Base-by-base conservation (phyloP, 2,888 invertebrate species). In the Drosophila mimetica region DNA sequence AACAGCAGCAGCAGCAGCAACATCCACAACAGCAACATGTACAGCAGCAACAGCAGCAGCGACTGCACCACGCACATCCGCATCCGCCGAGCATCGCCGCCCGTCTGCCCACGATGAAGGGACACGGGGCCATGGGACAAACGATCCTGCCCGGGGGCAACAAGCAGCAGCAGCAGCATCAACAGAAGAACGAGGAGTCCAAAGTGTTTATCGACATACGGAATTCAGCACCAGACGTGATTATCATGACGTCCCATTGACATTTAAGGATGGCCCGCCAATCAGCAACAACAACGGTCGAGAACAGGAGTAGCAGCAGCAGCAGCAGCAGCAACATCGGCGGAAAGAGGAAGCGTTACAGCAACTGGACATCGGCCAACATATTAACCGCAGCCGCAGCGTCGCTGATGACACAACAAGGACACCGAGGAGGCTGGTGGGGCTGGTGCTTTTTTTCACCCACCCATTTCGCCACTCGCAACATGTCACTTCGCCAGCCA, bases 181-280 rank as follows among this genome's bases (percentile, higher is more conserved):
- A 76, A 48, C 71, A 59, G 9, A 84, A 84, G 65, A 85, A 84
- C 67, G 90, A 92, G 77, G 91, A 92, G 79, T 90, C 91, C 71
- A 93, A 95, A 51, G 95, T 96, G 46, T 96, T 95, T 92, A 96
- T 96, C 92, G 95, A 97, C 90, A 96, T 97, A 60, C 96, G 96
- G 64, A 96, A 97, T 88, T 97, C 97, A 60, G 97, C 97, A 1
- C 97, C 97, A 50, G 97, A 97, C 91, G 97, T 97, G 86, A 96
- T 97, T 90, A 97, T 97, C 86, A 95, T 92, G 92, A 92, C 92
- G 84, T 92, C 95, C 71, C 95, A 95, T 94, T 95, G 95, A 95
- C 95, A 94, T 89, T 92, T 91, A 91, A 90, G 88, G 89, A 90
- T 83, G 72, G 84, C 71, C 73, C 74, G 78, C 78, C 88, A 83